A percentile compares a stretch with the other conserved stretches of the same genome.
These are phyloP conservation scores for Cosmia trapezina DNA, from an alignment of 2,888 invertebrate genomes.

Conservation along the genomic window DNA sequence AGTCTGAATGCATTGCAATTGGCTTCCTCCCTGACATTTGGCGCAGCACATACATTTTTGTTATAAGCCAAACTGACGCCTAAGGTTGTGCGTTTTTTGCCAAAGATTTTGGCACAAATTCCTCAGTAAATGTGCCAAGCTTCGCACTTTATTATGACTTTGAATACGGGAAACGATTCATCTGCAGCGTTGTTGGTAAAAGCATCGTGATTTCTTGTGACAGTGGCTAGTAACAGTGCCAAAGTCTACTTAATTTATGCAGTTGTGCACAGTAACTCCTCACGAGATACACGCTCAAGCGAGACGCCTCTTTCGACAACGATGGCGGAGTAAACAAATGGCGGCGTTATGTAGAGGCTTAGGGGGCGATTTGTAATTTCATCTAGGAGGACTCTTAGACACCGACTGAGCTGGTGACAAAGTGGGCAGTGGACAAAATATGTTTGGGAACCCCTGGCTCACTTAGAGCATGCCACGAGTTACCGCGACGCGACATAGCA, in stretches of 20 bases:
- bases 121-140: slow-evolving; percentile 33
- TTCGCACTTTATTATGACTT: slow-evolving; percentile 33
- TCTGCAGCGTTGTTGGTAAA: slow-evolving; percentile 12
- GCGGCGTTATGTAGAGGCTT: too few relatives aligned
- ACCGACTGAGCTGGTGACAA: too few relatives aligned
- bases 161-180: slow-evolving; percentile 24
- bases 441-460: too few relatives aligned
- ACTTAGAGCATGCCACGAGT: neutral
- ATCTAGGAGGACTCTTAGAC: too few relatives aligned
- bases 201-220: slow-evolving; percentile 21
- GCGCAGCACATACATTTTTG: slow-evolving; percentile 32
- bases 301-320: neutral
- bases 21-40: slow-evolving; percentile 42
- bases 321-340: neutral
- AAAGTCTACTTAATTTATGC: neutral
- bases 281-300: neutral
- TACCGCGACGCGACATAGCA: neutral
- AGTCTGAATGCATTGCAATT: slow-evolving; percentile 34
- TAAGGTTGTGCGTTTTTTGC: slow-evolving; percentile 27
- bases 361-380: too few relatives aligned
- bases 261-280: too few relatives aligned
- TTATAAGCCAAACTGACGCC: slow-evolving; percentile 28
- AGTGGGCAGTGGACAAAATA: too few relatives aligned
- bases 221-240: neutral
- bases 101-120: slow-evolving; percentile 49